Conservation (phyloP, 2,113 vertebrate species). For the Heloderma charlesbogerti region DNA sequence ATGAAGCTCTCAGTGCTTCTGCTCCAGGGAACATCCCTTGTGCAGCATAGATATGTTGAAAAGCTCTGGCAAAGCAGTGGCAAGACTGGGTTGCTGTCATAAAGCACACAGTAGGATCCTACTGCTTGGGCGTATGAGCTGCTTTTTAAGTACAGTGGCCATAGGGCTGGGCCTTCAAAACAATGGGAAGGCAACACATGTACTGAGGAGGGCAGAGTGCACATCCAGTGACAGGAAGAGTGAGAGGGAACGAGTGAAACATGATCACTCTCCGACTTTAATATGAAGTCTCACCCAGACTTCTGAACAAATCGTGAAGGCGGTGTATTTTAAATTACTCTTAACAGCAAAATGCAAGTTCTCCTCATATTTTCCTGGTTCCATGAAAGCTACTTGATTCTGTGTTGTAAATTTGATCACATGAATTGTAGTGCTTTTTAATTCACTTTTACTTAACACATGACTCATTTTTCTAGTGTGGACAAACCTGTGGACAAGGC, state of each 20-base stretch:
- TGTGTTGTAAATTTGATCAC: neutral
- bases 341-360: no score
- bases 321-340: neutral
- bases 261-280: neutral
- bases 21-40: neutral
- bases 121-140: neutral
- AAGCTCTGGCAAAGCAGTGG: neutral
- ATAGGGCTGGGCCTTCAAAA: neutral
- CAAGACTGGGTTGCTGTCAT: neutral
- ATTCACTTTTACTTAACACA: conserved; percentile 53
- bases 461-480: neutral
- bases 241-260: neutral
- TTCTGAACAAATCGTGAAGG: neutral
- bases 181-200: neutral
- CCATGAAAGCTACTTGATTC: neutral
- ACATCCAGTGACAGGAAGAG: neutral
- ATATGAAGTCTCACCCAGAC: neutral
- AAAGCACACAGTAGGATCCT: neutral
- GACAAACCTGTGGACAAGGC: neutral
- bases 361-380: neutral
- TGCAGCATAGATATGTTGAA: neutral
- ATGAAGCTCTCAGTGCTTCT: neutral
- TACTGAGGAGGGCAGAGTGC: neutral
- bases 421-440: neutral
- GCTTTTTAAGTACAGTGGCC: neutral